phyloP scores from a whole-genome alignment of 2,888 invertebrate genomes.

The Trypoxylon attenuatum region DNA sequence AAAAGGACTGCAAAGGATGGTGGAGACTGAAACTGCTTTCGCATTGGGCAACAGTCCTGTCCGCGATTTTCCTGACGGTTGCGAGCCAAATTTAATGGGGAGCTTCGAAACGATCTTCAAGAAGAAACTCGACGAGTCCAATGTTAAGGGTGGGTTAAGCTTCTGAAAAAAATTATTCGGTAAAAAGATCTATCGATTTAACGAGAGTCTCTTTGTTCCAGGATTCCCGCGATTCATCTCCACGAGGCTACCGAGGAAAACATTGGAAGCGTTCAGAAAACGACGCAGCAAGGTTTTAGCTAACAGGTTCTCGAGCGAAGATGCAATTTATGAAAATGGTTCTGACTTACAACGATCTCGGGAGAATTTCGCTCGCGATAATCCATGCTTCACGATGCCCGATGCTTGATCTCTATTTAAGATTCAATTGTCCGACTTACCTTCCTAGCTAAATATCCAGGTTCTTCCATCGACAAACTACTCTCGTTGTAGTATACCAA shows the following conservation, averaged over 20 bases:
- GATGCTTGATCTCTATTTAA: no score
- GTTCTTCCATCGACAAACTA: no score
- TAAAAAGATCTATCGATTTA: no score
- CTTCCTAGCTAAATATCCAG: no score
- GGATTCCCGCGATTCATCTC: slow-evolving; percentile 23
- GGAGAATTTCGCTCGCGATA: no score
- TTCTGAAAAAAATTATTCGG: slow-evolving; percentile 21
- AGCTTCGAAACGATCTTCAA: slow-evolving; percentile 61
- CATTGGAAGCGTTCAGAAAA: slow-evolving; percentile 85
- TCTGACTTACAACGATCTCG: no score
- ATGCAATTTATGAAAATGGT: no score
- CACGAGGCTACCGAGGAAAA: slow-evolving; percentile 22
- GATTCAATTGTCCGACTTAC: no score
- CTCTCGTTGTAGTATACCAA: no score
- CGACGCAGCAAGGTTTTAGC: slow-evolving; percentile 87
- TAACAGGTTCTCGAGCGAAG: no score
- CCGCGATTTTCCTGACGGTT: slow-evolving; percentile 90
- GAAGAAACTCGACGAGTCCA: slow-evolving; percentile 47
- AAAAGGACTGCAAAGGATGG: slow-evolving; percentile 87
- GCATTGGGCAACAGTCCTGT: slow-evolving; percentile 90
- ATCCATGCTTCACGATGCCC: no score
- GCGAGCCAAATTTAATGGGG: slow-evolving; percentile 85
- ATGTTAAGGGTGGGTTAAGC: slow-evolving; percentile 17
- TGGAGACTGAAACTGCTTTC: slow-evolving; percentile 77
- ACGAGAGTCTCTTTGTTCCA: no score